phyloP scores from a whole-genome alignment of 2,113 vertebrate genomes.

The Hippolais icterina region DNA sequence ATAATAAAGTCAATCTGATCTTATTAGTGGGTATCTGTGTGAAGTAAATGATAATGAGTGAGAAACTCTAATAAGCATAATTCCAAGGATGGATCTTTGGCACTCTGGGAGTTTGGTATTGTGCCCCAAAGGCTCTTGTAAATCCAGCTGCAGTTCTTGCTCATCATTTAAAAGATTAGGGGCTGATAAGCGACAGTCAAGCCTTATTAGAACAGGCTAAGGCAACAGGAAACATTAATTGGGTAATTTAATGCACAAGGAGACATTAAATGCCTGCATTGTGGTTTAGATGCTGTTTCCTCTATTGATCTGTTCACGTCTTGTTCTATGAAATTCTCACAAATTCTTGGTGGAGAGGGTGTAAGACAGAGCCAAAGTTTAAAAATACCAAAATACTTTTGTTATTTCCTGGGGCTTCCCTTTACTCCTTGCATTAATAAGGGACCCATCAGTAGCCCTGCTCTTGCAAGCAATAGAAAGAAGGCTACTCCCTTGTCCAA shows the following conservation, averaged over 20 bases:
- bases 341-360: background rate
- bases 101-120: conserved; percentile 43
- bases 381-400: background rate
- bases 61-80: conserved; percentile 41
- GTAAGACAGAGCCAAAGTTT: background rate
- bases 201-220: conserved; percentile 61
- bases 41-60: conserved; percentile 43
- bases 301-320: background rate
- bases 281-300: conserved; percentile 10
- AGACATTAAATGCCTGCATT: conserved; percentile 46
- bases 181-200: conserved; percentile 61
- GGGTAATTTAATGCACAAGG: conserved; percentile 56
- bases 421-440: background rate
- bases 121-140: conserved; percentile 67
- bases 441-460: background rate
- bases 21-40: background rate
- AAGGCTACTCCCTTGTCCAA: background rate
- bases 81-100: conserved; percentile 33
- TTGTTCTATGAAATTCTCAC: background rate
- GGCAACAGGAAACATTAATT: conserved; percentile 62
- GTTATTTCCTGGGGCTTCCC: background rate
- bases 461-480: background rate
- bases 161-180: conserved; percentile 63
- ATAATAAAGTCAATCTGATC: conserved; percentile 1
- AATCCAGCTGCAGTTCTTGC: conserved; percentile 57